A percentile compares a stretch with the other conserved stretches of the same genome.
These are phyloP conservation scores for Oreochromis aureus DNA, from an alignment of 2,113 vertebrate species.

Conservation along the genomic window DNA sequence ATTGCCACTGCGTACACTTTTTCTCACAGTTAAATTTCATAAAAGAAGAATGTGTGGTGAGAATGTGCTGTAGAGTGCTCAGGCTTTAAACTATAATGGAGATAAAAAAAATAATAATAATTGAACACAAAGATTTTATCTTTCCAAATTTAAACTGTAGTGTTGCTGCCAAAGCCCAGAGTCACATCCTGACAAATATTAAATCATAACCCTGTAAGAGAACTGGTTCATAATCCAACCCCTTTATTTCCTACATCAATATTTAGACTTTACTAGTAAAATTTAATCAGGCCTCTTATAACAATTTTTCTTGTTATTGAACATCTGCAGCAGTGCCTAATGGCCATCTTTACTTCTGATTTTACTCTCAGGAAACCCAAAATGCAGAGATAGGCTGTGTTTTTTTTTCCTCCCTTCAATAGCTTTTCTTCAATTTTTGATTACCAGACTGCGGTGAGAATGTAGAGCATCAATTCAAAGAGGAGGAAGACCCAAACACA, in stretches of 20 bases:
- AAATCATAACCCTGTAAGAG: neutral
- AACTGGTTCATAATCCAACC: neutral
- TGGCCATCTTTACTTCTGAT: neutral
- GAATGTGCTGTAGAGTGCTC: neutral
- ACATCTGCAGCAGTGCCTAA: neutral
- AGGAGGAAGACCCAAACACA: neutral
- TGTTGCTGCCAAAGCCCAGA: neutral
- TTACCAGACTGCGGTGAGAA: neutral
- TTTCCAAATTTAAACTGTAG: neutral
- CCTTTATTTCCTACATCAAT: neutral
- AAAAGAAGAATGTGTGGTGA: neutral
- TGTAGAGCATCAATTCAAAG: neutral
- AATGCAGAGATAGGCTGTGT: neutral
- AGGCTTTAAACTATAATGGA: neutral
- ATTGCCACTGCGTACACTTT: neutral
- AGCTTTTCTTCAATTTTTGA: neutral
- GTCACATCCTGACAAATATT: neutral
- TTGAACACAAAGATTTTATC: neutral
- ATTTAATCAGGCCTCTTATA: neutral
- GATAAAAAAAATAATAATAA: neutral
- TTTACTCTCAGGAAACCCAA: neutral
- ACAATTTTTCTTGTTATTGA: neutral
- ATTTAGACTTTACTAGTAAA: neutral
- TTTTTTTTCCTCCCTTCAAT: neutral
- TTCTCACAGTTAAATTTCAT: neutral